These are phyloP conservation scores for Pardalotus punctatus DNA, from an alignment of 2,113 vertebrate genomes.

Conservation along the genomic window DNA sequence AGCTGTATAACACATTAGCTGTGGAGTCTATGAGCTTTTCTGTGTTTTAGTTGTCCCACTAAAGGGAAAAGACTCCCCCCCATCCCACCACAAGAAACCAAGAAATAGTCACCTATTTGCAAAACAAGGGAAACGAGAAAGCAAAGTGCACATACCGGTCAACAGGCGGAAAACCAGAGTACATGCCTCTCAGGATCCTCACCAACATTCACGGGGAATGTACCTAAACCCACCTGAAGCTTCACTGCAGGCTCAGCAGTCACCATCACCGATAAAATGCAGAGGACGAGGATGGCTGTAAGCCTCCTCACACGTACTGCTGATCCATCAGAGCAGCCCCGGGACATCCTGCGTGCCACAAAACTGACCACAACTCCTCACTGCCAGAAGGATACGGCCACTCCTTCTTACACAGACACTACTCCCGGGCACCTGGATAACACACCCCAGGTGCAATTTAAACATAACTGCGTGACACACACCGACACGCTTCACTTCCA, in stretches of 20 bases:
- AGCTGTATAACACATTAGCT: neutral
- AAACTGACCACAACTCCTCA: rapidly evolving
- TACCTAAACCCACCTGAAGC: rapidly evolving
- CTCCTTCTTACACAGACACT: neutral
- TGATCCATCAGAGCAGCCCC: rapidly evolving
- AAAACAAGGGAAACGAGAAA: neutral
- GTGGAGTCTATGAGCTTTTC: neutral
- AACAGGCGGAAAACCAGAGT: neutral
- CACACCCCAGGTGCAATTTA: rapidly evolving
- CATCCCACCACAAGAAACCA: neutral
- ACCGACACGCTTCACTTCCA: neutral
- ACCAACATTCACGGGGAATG: neutral
- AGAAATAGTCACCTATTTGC: neutral
- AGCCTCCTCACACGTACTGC: rapidly evolving
- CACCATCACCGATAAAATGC: rapidly evolving
- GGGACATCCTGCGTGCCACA: neutral
- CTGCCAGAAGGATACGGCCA: rapidly evolving
- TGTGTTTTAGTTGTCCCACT: neutral
- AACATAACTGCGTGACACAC: rapidly evolving
- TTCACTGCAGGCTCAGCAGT: neutral
- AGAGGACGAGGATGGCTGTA: rapidly evolving
- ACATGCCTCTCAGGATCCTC: neutral
- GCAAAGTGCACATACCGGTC: rapidly evolving
- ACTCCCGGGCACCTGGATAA: neutral
- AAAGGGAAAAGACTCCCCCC: neutral